Base-by-base conservation (phyloP, 2,888 invertebrate genomes). In the Pinctada fucata region DNA sequence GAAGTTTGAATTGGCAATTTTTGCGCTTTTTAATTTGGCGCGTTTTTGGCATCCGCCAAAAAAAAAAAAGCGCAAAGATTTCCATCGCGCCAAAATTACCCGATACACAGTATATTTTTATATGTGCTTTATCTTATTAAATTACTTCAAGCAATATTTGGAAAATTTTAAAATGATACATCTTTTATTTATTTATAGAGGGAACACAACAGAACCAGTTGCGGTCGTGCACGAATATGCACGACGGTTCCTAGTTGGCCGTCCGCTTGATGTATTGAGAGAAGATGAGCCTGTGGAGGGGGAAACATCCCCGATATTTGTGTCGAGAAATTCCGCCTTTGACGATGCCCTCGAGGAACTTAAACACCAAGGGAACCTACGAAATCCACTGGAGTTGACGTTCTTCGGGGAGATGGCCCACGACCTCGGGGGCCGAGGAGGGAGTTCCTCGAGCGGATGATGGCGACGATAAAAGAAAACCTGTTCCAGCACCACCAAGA, bases 361-460 rank as follows among this genome's bases (percentile, higher is more conserved):
- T n/a, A 6, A 45, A 51, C 58, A 76, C 16, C 52, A 64, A 52
- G 8, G n/a, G 6, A 68, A 75, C n/a, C 45, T 64, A 48, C 45
- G 70, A 45, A 16, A 63, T 0, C 64, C 76, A 13, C 48, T 70
- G 48, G 49, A 70, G 16, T 45, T 76, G 5, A 76, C 69, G 16
- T 76, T 70, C 48, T 58, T 50, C 58, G 70, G 70, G n/a, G 76
- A 76, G 58, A n/a, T 64, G 47, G 70, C 71, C 45, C 76, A 76
- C 31, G 76, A 76, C 48, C 63, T 70, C 64, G 76, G 76, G 10
- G 70, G 76, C 76, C 76, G 10, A 69, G 76, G 8, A 31, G 63
- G 16, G 76, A 71, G 49, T 76, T 76, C 48, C 65, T 70, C 3
- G 6, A 47, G 3, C 47, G 47, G 45, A 49, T 63, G 31, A 58